A percentile compares a stretch with the other conserved stretches of the same genome.
Conservation (phyloP, 2,888 invertebrate genomes). For the Pseudoips prasinana region DNA sequence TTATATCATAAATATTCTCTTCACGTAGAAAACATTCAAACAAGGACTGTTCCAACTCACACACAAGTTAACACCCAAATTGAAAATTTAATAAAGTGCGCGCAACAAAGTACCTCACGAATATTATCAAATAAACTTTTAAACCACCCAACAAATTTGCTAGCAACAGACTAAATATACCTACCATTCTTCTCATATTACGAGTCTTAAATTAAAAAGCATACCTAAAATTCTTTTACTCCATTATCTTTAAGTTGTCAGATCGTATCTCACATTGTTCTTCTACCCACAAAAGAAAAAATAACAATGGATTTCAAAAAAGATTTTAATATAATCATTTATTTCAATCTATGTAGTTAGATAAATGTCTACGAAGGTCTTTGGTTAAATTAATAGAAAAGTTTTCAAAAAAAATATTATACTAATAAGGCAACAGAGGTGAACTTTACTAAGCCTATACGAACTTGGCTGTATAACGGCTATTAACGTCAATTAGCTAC, state of each 20-base stretch:
- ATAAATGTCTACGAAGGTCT: conserved; percentile 28
- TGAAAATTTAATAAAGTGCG: conserved; percentile 52
- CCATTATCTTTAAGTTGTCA: conserved; percentile 27
- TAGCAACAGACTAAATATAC: not conserved
- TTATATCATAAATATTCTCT: conserved; percentile 10
- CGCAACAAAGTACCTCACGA: conserved; percentile 26
- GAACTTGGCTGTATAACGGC: conserved; percentile 12
- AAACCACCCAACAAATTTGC: not conserved
- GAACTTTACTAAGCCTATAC: conserved; percentile 23
- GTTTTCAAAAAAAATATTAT: conserved; percentile 28
- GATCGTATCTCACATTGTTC: conserved; percentile 39
- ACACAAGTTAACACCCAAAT: conserved; percentile 36
- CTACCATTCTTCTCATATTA: conserved; percentile 8
- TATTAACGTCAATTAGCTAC: conserved; percentile 9
- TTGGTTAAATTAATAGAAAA: conserved; percentile 36
- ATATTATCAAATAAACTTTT: conserved; percentile 19
- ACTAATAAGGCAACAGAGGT: conserved; percentile 22
- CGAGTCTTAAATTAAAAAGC: conserved; percentile 20
- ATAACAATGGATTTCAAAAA: conserved; percentile 32
- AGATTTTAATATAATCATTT: conserved; percentile 35
- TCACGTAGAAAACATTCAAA: conserved; percentile 20
- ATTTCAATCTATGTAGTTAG: conserved; percentile 34
- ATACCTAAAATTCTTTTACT: conserved; percentile 24
- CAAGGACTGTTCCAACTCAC: conserved; percentile 21
- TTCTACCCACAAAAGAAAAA: conserved; percentile 29